Percentiles rank a stretch among this genome's conserved stretches.
These are phyloP conservation scores for Pluvianellus socialis DNA, from an alignment of 2,113 vertebrate species.

Conservation along the genomic window DNA sequence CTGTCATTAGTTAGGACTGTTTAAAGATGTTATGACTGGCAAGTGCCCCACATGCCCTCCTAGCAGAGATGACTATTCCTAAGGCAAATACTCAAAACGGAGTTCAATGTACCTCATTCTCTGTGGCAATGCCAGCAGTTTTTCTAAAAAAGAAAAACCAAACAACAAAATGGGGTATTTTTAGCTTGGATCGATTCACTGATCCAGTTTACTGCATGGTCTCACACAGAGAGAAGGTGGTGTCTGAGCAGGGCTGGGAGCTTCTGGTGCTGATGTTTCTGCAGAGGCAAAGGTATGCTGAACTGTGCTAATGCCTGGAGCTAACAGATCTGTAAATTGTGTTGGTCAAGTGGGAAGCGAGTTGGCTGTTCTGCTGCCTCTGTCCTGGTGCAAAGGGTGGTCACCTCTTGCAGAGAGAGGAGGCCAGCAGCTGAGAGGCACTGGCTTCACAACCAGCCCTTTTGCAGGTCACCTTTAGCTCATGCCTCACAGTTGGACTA, in stretches of 20 bases:
- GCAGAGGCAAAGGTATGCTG: not conserved
- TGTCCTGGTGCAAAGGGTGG: not conserved
- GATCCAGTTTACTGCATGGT: not conserved
- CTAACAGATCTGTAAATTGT: not conserved
- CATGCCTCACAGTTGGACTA: not conserved
- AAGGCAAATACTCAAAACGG: not conserved
- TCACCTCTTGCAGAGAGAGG: not conserved
- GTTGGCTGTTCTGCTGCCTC: not conserved
- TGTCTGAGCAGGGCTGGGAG: not conserved
- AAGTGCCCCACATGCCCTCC: not conserved
- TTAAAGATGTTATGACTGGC: not conserved
- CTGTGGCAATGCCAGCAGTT: not conserved
- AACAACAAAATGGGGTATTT: slow-evolving; percentile 7
- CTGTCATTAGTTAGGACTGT: not conserved
- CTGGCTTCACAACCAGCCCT: not conserved
- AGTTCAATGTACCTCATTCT: not conserved
- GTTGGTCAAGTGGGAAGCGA: not conserved
- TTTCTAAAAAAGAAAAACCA: not conserved
- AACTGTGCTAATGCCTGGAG: not conserved
- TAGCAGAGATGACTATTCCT: not conserved
- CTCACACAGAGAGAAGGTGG: not conserved
- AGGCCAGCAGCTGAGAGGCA: not conserved
- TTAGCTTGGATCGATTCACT: slow-evolving; percentile 2
- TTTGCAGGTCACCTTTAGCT: not conserved
- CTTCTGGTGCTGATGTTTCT: not conserved